Evolutionary conservation across 2,797 vertebrate genomes (phyloP), one percentile per base, ranked within the genome.

Genomic region (Phoxinus dragarum): DNA sequence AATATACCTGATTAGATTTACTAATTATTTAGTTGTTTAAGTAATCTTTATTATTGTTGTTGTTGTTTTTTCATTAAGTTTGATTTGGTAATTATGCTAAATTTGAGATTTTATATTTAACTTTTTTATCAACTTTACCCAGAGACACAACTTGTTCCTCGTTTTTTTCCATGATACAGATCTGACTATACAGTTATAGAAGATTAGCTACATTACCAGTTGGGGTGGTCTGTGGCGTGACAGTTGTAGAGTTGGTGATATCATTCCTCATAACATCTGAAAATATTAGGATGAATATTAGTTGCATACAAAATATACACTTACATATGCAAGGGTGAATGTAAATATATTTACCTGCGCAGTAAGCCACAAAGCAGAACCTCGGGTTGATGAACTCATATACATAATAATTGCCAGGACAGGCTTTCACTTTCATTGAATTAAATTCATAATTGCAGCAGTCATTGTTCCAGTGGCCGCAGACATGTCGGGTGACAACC

Each of bases 361-460:
- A 84, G 61, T 84, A 84, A 5, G 74, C 61, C 11, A 16, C 3
- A 71, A 4, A 4, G 82, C 74, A 78, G 23, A 66, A 56, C 42
- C 3, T 1, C 56, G 82, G 74, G 21, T 27, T 23, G 16, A 47
- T 44, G 61, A 84, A 75, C 49, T 84, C 81, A 49, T 84, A 84
- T 9, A 84, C 71, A 59, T 84, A 84, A 47, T 84, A 84, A 40
- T 56, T 34, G 31, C 73, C 82, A 47, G 74, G 82, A 3, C 82
- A 84, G 6, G 82, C 82, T 78, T 84, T 84, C 27, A 84, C 49
- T 54, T 64, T 42, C 12, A 84, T 54, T 23, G 82, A 27, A 27
- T 11, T 44, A 34, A 49, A 49, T 14, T 42, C 23, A 68, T 23
- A 66, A 42, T 52, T 66, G 75, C 75, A 84, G 49, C 83, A 84